Evolutionary conservation across 2,113 vertebrate species (phyloP), one percentile per base, ranked within the genome.

Genomic region (Ivindomyrus marchei): DNA sequence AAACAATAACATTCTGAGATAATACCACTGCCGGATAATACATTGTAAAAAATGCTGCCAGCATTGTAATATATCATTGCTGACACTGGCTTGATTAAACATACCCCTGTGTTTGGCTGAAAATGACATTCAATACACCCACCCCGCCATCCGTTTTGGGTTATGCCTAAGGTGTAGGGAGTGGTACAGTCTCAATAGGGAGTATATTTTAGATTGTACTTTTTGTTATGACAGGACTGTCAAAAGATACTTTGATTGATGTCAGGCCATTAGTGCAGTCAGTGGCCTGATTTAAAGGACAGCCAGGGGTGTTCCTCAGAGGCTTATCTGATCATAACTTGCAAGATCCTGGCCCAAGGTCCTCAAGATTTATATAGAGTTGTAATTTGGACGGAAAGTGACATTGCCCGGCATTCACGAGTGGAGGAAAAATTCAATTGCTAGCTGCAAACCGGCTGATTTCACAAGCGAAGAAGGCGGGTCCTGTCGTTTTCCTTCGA

Each of bases 141-240:
- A 42, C 36, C 74, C 36, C 36, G 2, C 74, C 74, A 80, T 80
- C 13, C 74, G 17, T 80, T 80, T 80, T 80, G 31, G 31, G 74
- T 80, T 80, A 80, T 42, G 15, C 36, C 74, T 80, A 80, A 39
- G 74, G 74, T 80, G 74, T 3, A 19, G 74, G 74, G 74, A 42
- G 74, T 17, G 15, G 74, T 80, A 19, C 74, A 42, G 31, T 17
- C 74, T 42, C 74, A 80, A 19, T 19, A 80, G 74, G 74, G 36
- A 80, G 36, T 80, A 39, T 80, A 80, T 80, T 80, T 80, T 80
- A 70, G 10, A 70, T 80, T 39, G 36, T 80, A 42, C 36, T 80
- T 80, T 42, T 80, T 80, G 74, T 80, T 80, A 80, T 80, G 74
- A 80, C 74, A 80, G 74, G 36, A 80, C 36, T 80, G 74, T 80